A percentile compares a stretch with the other conserved stretches of the same genome.
Evolutionary conservation across 2,888 invertebrate genomes (phyloP).

Genomic region (Nasonovia ribisnigri): DNA sequence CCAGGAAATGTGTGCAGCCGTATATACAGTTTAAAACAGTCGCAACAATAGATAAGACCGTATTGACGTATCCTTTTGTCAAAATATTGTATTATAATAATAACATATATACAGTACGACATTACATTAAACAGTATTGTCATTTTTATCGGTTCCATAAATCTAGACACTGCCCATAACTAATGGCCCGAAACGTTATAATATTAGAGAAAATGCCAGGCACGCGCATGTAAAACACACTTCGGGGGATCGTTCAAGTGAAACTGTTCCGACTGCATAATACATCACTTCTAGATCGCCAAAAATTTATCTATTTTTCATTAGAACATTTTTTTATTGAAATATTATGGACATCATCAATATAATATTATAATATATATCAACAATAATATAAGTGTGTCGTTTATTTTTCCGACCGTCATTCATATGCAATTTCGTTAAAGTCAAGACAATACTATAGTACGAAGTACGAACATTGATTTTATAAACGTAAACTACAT

Average conservation of each 20-base stretch:
- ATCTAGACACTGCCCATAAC: slow-evolving; percentile 27
- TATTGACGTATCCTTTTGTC: slow-evolving; percentile 34
- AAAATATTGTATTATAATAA: background rate
- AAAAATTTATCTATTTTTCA: background rate
- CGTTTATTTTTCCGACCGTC: no score
- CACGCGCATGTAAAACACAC: slow-evolving; percentile 2
- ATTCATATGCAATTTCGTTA: no score
- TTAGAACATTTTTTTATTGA: no score
- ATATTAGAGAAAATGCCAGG: background rate
- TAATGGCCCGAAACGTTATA: slow-evolving; percentile 42
- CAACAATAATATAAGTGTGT: no score
- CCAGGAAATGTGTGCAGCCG: background rate
- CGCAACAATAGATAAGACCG: slow-evolving; percentile 16
- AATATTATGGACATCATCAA: no score
- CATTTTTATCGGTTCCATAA: slow-evolving; percentile 37
- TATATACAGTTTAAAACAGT: slow-evolving; percentile 11
- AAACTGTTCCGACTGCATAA: background rate
- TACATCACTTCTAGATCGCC: background rate
- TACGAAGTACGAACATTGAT: no score
- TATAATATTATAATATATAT: no score
- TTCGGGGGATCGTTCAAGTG: background rate
- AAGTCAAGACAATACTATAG: no score
- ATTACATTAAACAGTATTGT: slow-evolving; percentile 30
- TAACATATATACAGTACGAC: background rate
- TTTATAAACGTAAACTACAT: no score